phyloP scores from a whole-genome alignment of 1,140 invertebrate species.

The Heliconius hewitsoni region DNA sequence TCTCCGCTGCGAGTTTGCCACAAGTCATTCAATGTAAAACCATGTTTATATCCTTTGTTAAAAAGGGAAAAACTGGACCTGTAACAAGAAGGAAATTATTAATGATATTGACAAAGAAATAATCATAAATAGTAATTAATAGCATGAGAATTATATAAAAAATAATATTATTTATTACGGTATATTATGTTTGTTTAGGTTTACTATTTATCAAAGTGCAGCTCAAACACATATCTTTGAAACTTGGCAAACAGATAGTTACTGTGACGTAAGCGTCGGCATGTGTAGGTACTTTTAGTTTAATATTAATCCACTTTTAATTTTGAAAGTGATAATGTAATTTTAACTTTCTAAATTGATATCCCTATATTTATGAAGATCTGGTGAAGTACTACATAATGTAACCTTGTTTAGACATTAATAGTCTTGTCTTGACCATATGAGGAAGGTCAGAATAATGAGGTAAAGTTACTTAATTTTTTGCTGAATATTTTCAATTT shows the following conservation, averaged over 20 bases:
- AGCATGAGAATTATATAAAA: too few species aligned
- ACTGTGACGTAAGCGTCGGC: neutral
- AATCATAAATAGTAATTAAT: too few species aligned
- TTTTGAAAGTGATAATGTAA: neutral
- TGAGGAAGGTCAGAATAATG: neutral
- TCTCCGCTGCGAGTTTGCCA: conserved; percentile 83
- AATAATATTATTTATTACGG: too few species aligned
- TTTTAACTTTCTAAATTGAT: neutral
- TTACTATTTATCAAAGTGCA: neutral
- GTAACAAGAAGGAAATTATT: conserved; percentile 33
- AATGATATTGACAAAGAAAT: neutral
- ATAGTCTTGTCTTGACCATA: neutral
- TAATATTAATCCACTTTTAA: neutral
- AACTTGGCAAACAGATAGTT: conserved; percentile 7
- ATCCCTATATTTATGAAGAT: neutral
- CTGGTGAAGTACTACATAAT: neutral
- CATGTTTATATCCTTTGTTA: conserved; percentile 71
- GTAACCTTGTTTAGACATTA: neutral
- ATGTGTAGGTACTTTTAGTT: neutral
- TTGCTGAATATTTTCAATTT: neutral
- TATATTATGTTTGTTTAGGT: neutral
- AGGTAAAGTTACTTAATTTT: neutral
- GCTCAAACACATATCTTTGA: neutral
- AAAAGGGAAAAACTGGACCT: conserved; percentile 73
- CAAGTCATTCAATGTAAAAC: conserved; percentile 83